Percentiles rank a stretch among this genome's conserved stretches.
phyloP scores from a whole-genome alignment of 2,888 invertebrate genomes.

The Parnassius mnemosyne region DNA sequence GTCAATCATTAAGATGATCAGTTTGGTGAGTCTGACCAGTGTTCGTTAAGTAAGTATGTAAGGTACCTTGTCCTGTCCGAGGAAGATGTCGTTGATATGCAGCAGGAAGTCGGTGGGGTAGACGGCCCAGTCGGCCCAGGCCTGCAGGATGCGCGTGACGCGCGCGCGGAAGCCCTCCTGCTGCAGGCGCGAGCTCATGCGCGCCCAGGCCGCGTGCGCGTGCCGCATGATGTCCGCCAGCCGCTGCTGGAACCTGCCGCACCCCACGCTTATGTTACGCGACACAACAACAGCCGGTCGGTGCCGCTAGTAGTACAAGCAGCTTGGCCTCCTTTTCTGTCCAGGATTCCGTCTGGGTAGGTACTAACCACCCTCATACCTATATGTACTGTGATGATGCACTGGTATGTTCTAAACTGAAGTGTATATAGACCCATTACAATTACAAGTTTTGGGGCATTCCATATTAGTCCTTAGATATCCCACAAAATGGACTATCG shows the following conservation, averaged over 20 bases:
- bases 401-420: too few species aligned
- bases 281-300: background rate
- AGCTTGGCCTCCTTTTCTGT: too few species aligned
- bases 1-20: too few species aligned
- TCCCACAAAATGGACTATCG: too few species aligned
- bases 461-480: too few species aligned
- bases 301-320: too few species aligned
- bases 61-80: slow-evolving; percentile 82
- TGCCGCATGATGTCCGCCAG: slow-evolving; percentile 68
- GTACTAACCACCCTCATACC: slow-evolving; percentile 82
- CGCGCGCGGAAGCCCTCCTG: slow-evolving; percentile 98
- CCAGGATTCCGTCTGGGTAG: slow-evolving; percentile 73
- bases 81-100: slow-evolving; percentile 92
- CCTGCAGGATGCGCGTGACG: slow-evolving; percentile 93
- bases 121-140: slow-evolving; percentile 99
- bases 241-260: slow-evolving; percentile 88
- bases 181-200: slow-evolving; percentile 88
- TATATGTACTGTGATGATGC: too few species aligned
- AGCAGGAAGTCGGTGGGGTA: slow-evolving; percentile 96
- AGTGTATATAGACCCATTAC: too few species aligned
- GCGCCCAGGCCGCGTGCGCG: slow-evolving; percentile 88
- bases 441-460: too few species aligned
- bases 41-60: too few species aligned
- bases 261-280: background rate
- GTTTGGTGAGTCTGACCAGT: too few species aligned